Conservation (phyloP, 1,140 invertebrate species). For the Drosophila miranda region DNA sequence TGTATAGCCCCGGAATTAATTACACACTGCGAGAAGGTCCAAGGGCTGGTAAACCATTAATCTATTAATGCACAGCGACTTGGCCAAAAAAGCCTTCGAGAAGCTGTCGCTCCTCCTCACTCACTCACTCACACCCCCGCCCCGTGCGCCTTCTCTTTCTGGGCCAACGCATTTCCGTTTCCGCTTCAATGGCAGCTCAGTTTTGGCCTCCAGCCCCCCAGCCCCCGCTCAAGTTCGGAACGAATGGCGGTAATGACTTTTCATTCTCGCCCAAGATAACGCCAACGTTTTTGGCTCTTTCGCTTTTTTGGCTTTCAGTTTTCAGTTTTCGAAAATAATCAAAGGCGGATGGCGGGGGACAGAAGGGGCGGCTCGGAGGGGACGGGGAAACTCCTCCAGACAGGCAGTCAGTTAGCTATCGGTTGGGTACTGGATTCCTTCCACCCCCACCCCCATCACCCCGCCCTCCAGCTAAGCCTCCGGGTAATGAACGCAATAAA, state of each 20-base stretch:
- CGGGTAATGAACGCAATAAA: slow-evolving; percentile 77
- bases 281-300: slow-evolving; percentile 62
- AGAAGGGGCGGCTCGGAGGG: neutral
- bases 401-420: slow-evolving; percentile 58
- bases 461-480: neutral
- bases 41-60: slow-evolving; percentile 49
- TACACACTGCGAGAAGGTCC: slow-evolving; percentile 18
- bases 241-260: slow-evolving; percentile 80
- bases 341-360: slow-evolving; percentile 39
- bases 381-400: neutral
- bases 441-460: neutral
- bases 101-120: slow-evolving; percentile 28
- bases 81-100: slow-evolving; percentile 40
- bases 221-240: slow-evolving; percentile 32
- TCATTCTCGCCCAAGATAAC: slow-evolving; percentile 77
- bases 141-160: slow-evolving; percentile 11
- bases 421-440: slow-evolving; percentile 30
- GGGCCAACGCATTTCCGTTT: slow-evolving; percentile 71
- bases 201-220: slow-evolving; percentile 4
- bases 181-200: slow-evolving; percentile 69
- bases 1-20: slow-evolving; percentile 21
- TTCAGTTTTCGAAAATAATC: slow-evolving; percentile 54
- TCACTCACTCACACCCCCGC: neutral
- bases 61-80: slow-evolving; percentile 70
- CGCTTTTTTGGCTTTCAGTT: slow-evolving; percentile 46